Evolutionary conservation across 2,888 invertebrate species (phyloP), one percentile per base, ranked within the genome.

Genomic region (Drosophila basisetae): DNA sequence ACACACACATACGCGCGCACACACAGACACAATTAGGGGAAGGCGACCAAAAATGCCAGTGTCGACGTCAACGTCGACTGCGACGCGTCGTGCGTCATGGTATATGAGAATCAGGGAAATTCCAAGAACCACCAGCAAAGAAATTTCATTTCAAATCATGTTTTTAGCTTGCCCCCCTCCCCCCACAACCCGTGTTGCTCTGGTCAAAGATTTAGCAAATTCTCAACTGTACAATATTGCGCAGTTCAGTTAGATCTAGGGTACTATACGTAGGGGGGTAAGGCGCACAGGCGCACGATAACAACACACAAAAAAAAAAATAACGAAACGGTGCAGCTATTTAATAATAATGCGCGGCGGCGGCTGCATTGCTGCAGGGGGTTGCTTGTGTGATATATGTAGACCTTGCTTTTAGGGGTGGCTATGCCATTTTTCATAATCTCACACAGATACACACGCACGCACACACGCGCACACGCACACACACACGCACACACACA

Each of bases 391-490:
- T 16, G 41, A 47, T 64, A 60, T 39, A 18, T 61, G 41, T 56
- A 49, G 58, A 41, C 68, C 63, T 60, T 16, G 47, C 37, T 53
- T 75, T 83, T 73, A 84, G 84, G 84, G 84, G 78, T 84, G 84
- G 58, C 78, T 80, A 67, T 80, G 76, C 76, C 70, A 79, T 84
- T 89, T 85, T 69, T 79, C 77, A 84, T 76, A 80, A 83, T 74
- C 77, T 67, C 77, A 54, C 52, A 61, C 37, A 66, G 16, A 53
- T 49, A 31, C 49, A 35, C 59, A 66, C 55, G 59, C 54, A 25
- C 43, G 49, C 47, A 50, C 37, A 62, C 50, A 61, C 22, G 22
- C 22, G 22, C 39, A 60, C 13, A 22, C 37, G 33, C 13, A 31
- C 33, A 47, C 31, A 25, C 16, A 22, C 52, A 66, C 54, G 64